Conservation (phyloP, 2,113 vertebrate genomes). For the Onychostruthus taczanowskii region DNA sequence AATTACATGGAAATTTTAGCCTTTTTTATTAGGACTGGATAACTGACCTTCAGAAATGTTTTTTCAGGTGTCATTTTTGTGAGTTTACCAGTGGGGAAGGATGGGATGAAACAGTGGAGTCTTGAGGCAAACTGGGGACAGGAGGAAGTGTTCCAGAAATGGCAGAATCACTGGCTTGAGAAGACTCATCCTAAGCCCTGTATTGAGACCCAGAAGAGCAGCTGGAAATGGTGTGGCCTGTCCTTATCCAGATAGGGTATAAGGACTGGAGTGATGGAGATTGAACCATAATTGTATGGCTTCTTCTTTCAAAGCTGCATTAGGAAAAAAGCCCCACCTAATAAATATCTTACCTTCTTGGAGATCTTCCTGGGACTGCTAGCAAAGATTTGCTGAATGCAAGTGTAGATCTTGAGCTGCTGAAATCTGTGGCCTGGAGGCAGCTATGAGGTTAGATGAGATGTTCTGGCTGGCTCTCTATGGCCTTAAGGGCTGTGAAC, state of each 20-base stretch:
- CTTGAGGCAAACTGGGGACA: neutral
- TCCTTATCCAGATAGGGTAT: neutral
- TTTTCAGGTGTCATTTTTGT: neutral
- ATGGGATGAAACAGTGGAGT: neutral
- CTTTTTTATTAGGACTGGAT: neutral
- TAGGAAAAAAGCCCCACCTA: neutral
- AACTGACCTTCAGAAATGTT: neutral
- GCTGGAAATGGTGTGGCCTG: neutral
- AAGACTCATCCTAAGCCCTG: neutral
- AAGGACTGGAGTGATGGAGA: neutral
- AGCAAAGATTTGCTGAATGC: neutral
- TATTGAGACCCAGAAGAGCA: neutral
- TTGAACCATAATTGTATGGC: neutral
- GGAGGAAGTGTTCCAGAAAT: neutral
- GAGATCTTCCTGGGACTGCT: neutral
- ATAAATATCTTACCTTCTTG: neutral
- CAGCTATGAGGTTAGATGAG: neutral
- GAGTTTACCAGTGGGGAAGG: neutral
- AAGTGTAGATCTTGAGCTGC: neutral
- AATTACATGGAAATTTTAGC: neutral
- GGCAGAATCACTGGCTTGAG: neutral
- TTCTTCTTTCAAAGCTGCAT: neutral
- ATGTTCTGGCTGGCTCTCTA: conserved; percentile 17
- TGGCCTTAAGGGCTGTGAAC: conserved; percentile 17
- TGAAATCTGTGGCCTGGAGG: neutral